A percentile compares a stretch with the other conserved stretches of the same genome.
Evolutionary conservation across 2,797 vertebrate species (phyloP).

Genomic region (Emydoidea blandingii): DNA sequence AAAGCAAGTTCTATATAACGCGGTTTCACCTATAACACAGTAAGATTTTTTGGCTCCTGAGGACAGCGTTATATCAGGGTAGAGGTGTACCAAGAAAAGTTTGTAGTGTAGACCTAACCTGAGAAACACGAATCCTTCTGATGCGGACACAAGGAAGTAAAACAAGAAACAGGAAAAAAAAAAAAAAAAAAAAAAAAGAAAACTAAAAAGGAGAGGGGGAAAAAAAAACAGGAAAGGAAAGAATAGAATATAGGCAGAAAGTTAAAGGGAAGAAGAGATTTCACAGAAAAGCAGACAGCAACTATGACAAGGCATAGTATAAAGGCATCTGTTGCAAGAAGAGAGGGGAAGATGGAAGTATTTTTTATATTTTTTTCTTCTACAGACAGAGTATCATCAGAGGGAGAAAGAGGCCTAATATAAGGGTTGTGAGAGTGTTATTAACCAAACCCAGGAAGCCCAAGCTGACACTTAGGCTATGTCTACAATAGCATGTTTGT

Average conservation of each 20-base stretch:
- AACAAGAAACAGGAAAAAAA: background rate
- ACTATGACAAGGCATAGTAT: rapidly evolving
- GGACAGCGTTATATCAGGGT: too few relatives aligned
- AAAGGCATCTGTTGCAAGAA: rapidly evolving
- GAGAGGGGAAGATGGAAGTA: background rate
- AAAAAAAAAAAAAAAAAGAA: rapidly evolving
- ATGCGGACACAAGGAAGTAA: background rate
- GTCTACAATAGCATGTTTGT: too few relatives aligned
- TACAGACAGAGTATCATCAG: background rate
- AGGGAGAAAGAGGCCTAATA: background rate
- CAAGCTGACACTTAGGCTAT: background rate
- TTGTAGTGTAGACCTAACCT: background rate
- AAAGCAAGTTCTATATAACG: too few relatives aligned
- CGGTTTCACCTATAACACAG: too few relatives aligned
- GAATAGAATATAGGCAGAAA: background rate
- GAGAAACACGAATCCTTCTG: background rate
- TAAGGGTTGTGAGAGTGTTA: background rate
- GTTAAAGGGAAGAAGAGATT: background rate
- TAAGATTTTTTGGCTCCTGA: too few relatives aligned
- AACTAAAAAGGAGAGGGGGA: background rate
- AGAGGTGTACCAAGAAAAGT: background rate
- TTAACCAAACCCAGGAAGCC: background rate
- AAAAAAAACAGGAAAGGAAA: rapidly evolving
- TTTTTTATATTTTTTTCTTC: background rate
- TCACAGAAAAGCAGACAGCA: background rate